These are phyloP conservation scores for Acromyrmex echinatior DNA, from an alignment of 1,140 invertebrate genomes.

Conservation along the genomic window DNA sequence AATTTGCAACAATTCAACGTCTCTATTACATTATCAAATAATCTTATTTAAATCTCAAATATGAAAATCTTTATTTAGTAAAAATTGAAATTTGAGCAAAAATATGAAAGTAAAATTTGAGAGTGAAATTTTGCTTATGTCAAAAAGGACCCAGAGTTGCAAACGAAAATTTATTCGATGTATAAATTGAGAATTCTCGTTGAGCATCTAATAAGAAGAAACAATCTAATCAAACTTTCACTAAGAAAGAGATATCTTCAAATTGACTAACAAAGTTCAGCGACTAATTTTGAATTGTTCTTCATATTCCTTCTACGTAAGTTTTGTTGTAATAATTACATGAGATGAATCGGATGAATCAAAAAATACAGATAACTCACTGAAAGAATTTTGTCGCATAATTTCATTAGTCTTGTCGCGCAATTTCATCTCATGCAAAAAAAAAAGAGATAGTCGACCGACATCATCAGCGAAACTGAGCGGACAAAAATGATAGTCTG, in stretches of 20 bases:
- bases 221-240: neutral
- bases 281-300: neutral
- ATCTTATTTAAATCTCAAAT: no score
- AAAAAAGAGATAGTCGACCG: neutral
- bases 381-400: neutral
- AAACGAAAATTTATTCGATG: neutral
- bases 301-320: neutral
- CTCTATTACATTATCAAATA: no score
- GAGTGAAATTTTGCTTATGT: no score
- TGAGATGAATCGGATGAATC: neutral
- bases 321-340: neutral
- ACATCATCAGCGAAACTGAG: slow-evolving; percentile 48
- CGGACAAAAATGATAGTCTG: slow-evolving; percentile 38
- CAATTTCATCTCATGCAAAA: slow-evolving; percentile 8
- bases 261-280: neutral
- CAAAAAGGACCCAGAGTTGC: no score
- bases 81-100: no score
- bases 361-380: slow-evolving; percentile 3
- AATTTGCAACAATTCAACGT: neutral
- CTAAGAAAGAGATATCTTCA: neutral
- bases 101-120: no score
- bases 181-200: neutral
- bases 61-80: no score
- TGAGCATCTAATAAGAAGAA: neutral
- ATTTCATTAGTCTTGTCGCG: slow-evolving; percentile 35